Percentiles rank a stretch among this genome's conserved stretches.
These are phyloP conservation scores for Dicrostonyx torquatus DNA, from an alignment of 2,797 vertebrate species.

Conservation along the genomic window DNA sequence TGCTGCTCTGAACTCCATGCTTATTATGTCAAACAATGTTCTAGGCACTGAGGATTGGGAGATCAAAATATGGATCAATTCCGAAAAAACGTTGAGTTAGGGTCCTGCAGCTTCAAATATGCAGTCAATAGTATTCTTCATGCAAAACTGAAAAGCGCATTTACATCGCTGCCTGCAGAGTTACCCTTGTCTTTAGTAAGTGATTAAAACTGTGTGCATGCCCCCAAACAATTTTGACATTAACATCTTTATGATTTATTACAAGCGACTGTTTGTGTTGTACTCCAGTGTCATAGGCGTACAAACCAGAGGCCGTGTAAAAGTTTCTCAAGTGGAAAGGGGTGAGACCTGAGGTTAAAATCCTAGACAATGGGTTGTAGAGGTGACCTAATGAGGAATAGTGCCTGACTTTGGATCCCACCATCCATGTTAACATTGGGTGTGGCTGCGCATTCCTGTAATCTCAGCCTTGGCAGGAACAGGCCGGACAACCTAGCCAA, in stretches of 20 bases:
- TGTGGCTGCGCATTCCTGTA: not conserved
- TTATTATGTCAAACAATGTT: not conserved
- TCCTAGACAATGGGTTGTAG: not conserved
- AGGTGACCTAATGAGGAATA: not conserved
- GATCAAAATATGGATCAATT: not conserved
- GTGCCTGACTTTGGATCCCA: not conserved
- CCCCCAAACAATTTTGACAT: not conserved
- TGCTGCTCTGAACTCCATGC: not conserved
- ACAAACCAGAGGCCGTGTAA: not conserved
- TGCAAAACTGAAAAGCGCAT: not conserved
- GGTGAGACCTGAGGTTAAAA: not conserved
- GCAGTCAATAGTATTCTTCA: not conserved
- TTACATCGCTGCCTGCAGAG: not conserved
- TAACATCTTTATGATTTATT: not conserved
- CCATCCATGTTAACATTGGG: not conserved
- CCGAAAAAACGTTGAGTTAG: not conserved
- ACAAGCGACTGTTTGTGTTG: too few species aligned
- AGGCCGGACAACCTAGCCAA: not conserved
- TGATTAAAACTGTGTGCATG: not conserved
- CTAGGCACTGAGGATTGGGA: not conserved
- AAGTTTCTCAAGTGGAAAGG: not conserved
- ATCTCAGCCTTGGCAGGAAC: not conserved
- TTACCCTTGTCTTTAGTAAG: not conserved
- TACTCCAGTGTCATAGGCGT: too few species aligned
- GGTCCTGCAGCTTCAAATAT: not conserved